Base-by-base conservation (phyloP, 1,140 invertebrate genomes). In the Metaphire vulgaris region DNA sequence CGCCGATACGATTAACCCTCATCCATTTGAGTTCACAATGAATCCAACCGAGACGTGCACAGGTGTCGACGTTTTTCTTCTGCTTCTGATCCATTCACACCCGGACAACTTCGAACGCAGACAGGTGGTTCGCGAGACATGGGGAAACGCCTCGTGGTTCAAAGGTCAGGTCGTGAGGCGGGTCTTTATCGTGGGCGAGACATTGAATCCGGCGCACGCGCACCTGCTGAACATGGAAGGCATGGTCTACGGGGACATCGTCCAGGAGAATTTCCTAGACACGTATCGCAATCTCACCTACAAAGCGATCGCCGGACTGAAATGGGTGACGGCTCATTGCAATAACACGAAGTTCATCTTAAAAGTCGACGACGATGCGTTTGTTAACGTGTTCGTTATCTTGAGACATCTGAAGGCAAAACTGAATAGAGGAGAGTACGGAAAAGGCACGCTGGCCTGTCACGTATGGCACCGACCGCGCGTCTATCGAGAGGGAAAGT, bases 231-330 rank as follows among this genome's bases (percentile, higher is more conserved):
- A 88, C 21, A 80, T 87, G 67, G 93, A 95, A 83, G 89, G 89
- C 80, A 80, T 81, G 1, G 79, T 79, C 0, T 89, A 90, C 80
- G 85, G 87, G 28, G 93, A 95, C 82, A 88, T 95, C 75, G 88
- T 94, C 32, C 91, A 93, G 86, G 92, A 92, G 32, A 90, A 89
- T 79, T 94, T 93, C 83, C 74, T 88, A 15, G 93, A 95, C 86
- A 88, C 88, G 41, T 95, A 95, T 82, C 88, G 90, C 77, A 95
- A 95, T 85, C 89, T 95, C 85, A 94, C 93, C 0, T 93, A 93
- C 81, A 95, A 95, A 85, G 92, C 93, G 85, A 90, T 92, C 2
- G 92, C 92, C 89, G 90, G 89, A 0, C 88, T 94, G n/a, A 92
- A 92, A 83, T 95, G 92, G 90, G 89, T 90, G 67, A 88, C 89